phyloP scores from a whole-genome alignment of 2,113 vertebrate genomes.

The Myxocyprinus asiaticus region DNA sequence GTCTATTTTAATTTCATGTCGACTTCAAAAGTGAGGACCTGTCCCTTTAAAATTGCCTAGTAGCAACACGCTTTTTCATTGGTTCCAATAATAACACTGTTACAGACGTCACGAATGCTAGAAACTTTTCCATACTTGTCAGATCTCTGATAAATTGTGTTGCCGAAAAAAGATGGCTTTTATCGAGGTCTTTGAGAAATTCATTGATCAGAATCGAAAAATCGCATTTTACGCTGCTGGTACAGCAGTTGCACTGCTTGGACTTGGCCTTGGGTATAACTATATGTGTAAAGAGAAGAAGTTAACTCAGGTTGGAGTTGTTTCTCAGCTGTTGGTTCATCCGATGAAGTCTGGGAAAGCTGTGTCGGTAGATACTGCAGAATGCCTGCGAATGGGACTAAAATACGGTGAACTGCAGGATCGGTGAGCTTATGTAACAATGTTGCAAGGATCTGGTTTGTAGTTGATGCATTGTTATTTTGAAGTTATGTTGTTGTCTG shows the following conservation, averaged over 20 bases:
- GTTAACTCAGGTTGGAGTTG: constrained; percentile 78
- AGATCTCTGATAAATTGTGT: background rate
- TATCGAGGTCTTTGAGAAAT: background rate
- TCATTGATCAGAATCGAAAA: constrained; percentile 45
- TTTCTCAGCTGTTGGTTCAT: constrained; percentile 81
- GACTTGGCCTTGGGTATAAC: constrained; percentile 60
- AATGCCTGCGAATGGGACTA: constrained; percentile 77
- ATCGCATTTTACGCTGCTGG: constrained; percentile 58
- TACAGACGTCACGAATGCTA: background rate
- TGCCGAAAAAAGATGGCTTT: constrained; percentile 56
- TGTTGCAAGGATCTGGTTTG: too few relatives aligned
- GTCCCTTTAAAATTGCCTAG: too few relatives aligned
- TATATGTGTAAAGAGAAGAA: constrained; percentile 63
- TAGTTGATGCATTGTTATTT: too few relatives aligned
- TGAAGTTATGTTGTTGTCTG: too few relatives aligned
- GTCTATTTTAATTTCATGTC: too few relatives aligned
- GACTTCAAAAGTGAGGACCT: too few relatives aligned
- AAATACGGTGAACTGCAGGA: constrained; percentile 81
- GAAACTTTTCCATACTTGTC: background rate
- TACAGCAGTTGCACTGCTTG: constrained; percentile 61
- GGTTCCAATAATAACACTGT: background rate
- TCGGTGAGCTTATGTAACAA: constrained; percentile 72
- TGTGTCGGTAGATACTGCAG: constrained; percentile 71
- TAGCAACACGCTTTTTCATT: background rate
- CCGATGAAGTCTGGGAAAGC: constrained; percentile 89